Evolutionary conservation across 2,797 vertebrate genomes (phyloP).

Genomic region (Pangasius larnaudii): DNA sequence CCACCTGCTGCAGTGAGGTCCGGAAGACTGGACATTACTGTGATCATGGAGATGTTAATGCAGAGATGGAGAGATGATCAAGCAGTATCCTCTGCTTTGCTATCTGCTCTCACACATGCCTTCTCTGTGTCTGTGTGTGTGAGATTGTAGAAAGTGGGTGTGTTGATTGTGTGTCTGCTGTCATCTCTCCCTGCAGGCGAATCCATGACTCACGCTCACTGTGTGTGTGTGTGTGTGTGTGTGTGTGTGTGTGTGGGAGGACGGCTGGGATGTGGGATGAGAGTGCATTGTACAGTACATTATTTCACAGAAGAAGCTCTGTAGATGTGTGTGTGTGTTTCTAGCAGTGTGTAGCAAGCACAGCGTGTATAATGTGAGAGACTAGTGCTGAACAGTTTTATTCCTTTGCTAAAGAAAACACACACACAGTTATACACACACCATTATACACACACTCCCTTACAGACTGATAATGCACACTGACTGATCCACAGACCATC

Average conservation of each 20-base stretch:
- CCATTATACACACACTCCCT: neutral
- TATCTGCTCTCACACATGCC: neutral
- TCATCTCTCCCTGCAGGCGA: constrained; percentile 47
- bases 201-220: constrained; percentile 54
- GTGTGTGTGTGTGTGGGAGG: constrained; percentile 45
- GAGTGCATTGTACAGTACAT: constrained; percentile 39
- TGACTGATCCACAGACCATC: neutral
- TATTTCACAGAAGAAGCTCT: constrained; percentile 43
- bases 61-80: neutral
- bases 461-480: neutral
- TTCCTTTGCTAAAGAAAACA: constrained; percentile 4
- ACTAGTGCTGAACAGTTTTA: neutral
- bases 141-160: constrained; percentile 32
- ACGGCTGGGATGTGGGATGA: constrained; percentile 36
- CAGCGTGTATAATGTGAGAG: neutral
- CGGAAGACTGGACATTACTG: neutral
- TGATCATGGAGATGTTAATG: constrained; percentile 5
- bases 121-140: neutral
- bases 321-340: neutral
- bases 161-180: constrained; percentile 45
- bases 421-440: neutral
- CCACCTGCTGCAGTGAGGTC: constrained; percentile 19
- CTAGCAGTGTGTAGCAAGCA: neutral
- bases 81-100: neutral
- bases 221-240: constrained; percentile 18